Evolutionary conservation across 2,888 invertebrate genomes (phyloP).

Genomic region (Zeuzera pyrina): DNA sequence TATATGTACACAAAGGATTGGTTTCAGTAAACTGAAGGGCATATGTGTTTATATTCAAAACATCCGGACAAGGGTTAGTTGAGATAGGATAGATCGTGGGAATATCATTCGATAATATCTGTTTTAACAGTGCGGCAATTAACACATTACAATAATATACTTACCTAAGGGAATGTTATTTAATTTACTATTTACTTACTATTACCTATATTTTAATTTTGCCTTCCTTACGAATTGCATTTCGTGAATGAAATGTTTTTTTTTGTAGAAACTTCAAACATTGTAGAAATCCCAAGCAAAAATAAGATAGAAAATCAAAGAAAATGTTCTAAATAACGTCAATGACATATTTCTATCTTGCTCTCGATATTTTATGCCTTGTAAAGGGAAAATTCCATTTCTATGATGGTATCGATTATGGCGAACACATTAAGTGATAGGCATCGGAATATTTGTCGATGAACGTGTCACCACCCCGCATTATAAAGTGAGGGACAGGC

Average conservation of each 20-base stretch:
- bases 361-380: too few relatives aligned
- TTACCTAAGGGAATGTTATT: not conserved
- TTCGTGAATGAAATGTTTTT: too few relatives aligned
- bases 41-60: constrained; percentile 22
- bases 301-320: too few relatives aligned
- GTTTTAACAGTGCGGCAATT: not conserved
- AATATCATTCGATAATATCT: constrained; percentile 10
- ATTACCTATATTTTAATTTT: not conserved
- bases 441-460: constrained; percentile 50
- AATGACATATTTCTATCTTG: too few relatives aligned
- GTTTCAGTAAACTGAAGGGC: not conserved
- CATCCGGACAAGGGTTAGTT: constrained; percentile 21
- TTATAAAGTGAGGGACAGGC: constrained; percentile 19
- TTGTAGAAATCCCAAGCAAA: too few relatives aligned
- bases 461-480: constrained; percentile 38
- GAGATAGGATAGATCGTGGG: constrained; percentile 25
- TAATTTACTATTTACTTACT: not conserved
- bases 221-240: too few relatives aligned
- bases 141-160: not conserved
- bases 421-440: constrained; percentile 51
- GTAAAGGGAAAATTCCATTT: too few relatives aligned
- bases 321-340: too few relatives aligned
- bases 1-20: too few relatives aligned
- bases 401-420: too few relatives aligned
- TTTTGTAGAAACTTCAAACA: too few relatives aligned